Conservation (phyloP, 2,113 vertebrate species). For the Oryctolagus cuniculus region DNA sequence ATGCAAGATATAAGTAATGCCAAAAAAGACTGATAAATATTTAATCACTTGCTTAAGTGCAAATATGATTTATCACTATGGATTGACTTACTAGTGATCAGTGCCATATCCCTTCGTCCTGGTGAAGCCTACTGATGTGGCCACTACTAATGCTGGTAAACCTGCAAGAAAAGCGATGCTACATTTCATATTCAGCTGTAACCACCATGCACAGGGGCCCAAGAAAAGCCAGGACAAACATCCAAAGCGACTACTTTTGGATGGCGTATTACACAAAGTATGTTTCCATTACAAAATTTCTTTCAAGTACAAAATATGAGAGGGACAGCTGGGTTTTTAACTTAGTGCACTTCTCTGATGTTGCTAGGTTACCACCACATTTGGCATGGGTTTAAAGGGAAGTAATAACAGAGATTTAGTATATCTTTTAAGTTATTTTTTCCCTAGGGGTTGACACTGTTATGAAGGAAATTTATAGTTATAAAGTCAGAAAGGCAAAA, state of each 20-base stretch:
- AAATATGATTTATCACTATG: conserved; percentile 69
- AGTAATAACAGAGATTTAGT: conserved; percentile 82
- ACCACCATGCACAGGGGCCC: background rate
- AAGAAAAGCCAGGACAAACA: conserved; percentile 54
- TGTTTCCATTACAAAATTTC: conserved; percentile 6
- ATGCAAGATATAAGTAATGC: background rate
- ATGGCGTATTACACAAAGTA: conserved; percentile 70
- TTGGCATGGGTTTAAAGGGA: conserved; percentile 89
- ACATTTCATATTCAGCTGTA: conserved; percentile 4
- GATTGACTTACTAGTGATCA: conserved; percentile 96
- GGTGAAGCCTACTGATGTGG: conserved; percentile 99
- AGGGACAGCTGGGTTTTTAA: conserved; percentile 74
- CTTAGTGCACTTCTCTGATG: conserved; percentile 77
- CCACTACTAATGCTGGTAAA: conserved; percentile 98
- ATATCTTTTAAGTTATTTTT: conserved; percentile 75
- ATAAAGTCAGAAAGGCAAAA: conserved; percentile 70
- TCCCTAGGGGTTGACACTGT: background rate
- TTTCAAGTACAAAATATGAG: conserved; percentile 55
- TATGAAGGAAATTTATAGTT: conserved; percentile 74
- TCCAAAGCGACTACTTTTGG: background rate
- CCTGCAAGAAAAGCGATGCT: conserved; percentile 89
- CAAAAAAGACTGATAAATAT: background rate
- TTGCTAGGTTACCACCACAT: conserved; percentile 92
- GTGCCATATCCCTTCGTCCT: conserved; percentile 99
- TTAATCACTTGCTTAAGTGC: conserved; percentile 2